These are phyloP conservation scores for Micropterix aruncella DNA, from an alignment of 2,888 invertebrate genomes.

Conservation along the genomic window DNA sequence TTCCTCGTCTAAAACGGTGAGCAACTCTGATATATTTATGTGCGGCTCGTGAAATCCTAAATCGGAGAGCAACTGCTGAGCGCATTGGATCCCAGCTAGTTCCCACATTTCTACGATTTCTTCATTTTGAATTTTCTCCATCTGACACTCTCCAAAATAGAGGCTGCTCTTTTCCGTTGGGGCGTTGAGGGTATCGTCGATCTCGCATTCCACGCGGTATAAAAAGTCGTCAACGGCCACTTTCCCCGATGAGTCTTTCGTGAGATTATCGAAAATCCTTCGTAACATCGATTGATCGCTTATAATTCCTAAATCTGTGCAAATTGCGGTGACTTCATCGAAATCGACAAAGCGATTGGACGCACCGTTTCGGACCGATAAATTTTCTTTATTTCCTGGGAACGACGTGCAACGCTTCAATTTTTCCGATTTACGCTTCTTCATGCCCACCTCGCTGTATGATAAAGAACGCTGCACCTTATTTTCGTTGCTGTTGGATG, in stretches of 20 bases:
- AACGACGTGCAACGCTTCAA: slow-evolving; percentile 41
- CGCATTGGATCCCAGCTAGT: slow-evolving; percentile 48
- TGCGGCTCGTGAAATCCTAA: slow-evolving; percentile 48
- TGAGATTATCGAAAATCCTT: not conserved
- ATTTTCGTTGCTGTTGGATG: slow-evolving; percentile 13
- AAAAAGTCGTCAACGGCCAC: not conserved
- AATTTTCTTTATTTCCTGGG: slow-evolving; percentile 23
- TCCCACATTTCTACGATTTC: slow-evolving; percentile 60
- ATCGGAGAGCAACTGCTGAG: slow-evolving; percentile 48
- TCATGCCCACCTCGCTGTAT: slow-evolving; percentile 34
- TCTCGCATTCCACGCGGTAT: not conserved
- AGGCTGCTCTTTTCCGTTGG: not conserved
- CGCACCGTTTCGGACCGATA: not conserved
- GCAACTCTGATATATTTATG: slow-evolving; percentile 46
- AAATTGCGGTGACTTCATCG: not conserved
- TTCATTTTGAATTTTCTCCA: slow-evolving; percentile 26
- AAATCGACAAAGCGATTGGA: not conserved
- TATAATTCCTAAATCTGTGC: not conserved
- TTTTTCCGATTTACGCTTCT: slow-evolving; percentile 31
- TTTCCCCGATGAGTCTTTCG: not conserved
- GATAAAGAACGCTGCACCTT: slow-evolving; percentile 39
- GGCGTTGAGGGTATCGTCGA: not conserved
- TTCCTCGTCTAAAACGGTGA: slow-evolving; percentile 57
- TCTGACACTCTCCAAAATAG: not conserved
- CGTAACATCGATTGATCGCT: not conserved